Evolutionary conservation across 2,797 vertebrate genomes (phyloP).

Genomic region (Poecile montanus): DNA sequence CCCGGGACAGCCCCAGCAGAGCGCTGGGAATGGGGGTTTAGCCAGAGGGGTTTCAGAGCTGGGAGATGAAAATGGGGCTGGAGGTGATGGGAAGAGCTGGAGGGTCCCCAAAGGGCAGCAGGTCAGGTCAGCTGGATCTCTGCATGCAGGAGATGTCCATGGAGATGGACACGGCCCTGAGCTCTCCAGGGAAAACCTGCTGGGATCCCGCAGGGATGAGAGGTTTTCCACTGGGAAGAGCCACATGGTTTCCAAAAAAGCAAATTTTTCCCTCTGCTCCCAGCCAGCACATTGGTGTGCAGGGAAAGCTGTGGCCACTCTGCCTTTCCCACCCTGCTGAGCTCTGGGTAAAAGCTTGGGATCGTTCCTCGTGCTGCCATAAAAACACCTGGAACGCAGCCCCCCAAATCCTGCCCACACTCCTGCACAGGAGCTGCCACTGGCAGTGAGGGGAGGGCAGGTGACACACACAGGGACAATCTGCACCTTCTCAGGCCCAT

Average conservation of each 20-base stretch:
- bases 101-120: not conserved
- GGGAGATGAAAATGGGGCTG: not conserved
- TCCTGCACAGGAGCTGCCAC: not conserved
- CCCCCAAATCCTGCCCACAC: not conserved
- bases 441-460: not conserved
- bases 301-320: not conserved
- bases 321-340: fast-evolving
- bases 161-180: fast-evolving
- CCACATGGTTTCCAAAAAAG: fast-evolving
- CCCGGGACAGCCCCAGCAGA: not conserved
- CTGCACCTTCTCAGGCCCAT: not conserved
- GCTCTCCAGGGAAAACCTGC: not conserved
- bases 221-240: not conserved
- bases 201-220: not conserved
- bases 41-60: not conserved
- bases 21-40: not conserved
- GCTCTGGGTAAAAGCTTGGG: not conserved
- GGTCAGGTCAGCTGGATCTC: not conserved
- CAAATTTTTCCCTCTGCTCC: not conserved
- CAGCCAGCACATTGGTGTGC: fast-evolving
- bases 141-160: fast-evolving
- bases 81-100: not conserved
- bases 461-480: not conserved
- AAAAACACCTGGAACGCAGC: fast-evolving
- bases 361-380: fast-evolving